These are phyloP conservation scores for Ashinkailepas kermadecensis DNA, from an alignment of 2,888 invertebrate species.

Conservation along the genomic window DNA sequence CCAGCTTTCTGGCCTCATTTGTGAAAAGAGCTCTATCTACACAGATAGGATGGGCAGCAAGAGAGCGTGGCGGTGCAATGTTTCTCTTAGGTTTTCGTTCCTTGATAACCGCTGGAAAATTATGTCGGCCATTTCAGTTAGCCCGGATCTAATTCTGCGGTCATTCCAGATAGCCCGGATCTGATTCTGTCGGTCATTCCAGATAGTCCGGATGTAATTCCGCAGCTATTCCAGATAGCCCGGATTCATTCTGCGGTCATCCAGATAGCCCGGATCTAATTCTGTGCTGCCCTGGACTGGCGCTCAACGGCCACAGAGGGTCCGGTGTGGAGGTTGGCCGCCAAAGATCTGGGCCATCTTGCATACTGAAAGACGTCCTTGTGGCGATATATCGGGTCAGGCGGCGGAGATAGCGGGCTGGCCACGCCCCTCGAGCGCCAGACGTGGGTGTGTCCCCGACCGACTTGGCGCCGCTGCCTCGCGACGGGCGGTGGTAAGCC, in stretches of 20 bases:
- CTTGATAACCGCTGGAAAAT: too few relatives aligned
- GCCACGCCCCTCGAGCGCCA: not conserved
- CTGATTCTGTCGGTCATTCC: too few relatives aligned
- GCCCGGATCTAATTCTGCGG: too few relatives aligned
- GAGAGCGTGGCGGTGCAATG: not conserved
- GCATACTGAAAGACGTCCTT: slow-evolving; percentile 7
- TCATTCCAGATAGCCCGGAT: too few relatives aligned
- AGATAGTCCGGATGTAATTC: too few relatives aligned
- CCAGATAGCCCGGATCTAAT: not conserved
- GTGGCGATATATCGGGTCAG: not conserved
- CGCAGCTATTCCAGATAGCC: too few relatives aligned
- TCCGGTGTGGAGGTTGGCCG: not conserved
- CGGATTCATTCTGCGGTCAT: not conserved
- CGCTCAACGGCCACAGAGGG: not conserved
- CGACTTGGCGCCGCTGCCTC: not conserved
- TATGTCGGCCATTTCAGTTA: too few relatives aligned
- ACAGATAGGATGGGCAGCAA: not conserved
- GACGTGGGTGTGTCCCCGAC: not conserved
- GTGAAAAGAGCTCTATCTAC: not conserved
- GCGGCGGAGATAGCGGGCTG: not conserved
- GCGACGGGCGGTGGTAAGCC: too few relatives aligned
- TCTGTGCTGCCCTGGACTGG: not conserved
- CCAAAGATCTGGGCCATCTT: slow-evolving; percentile 11
- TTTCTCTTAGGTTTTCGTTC: too few relatives aligned
- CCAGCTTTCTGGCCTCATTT: not conserved